Base-by-base conservation (phyloP, 2,113 vertebrate genomes). In the Chaetodon trifascialis region DNA sequence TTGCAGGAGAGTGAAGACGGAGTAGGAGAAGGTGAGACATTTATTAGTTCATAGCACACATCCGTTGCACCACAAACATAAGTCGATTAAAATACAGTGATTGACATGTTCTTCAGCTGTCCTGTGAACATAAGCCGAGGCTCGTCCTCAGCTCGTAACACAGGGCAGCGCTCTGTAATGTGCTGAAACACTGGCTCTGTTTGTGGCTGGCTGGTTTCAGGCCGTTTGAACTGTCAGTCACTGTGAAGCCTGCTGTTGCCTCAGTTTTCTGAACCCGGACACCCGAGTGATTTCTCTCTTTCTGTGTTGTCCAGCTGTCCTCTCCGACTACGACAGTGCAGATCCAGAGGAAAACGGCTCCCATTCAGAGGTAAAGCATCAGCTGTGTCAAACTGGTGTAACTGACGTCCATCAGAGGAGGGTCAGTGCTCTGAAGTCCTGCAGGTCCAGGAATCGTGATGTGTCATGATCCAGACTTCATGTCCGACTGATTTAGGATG, bases 301-400 rank as follows among this genome's bases (percentile, higher is more conserved):
- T 70, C 15, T 38, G 59, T n/a, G 38, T 7, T 36, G 1, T 86
- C 2, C 94, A 99, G 97, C 97, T 0, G 97, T 99, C 59, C 95
- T 99, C 54, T 98, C 98, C 0, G 98, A 99, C 92, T 99, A 99
- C 3, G 98, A 99, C 93, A 99, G 98, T 30, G 97, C 98, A 0
- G 95, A 96, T 59, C 94, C 92, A 0, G 98, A 99, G 58, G 95
- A 96, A 17, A 95, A 95, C 7, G 93, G 90, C 34, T 96, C 96
- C 11, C 95, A 97, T 70, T 99, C 98, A 0, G 98, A 99, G 96
- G 98, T 98, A 87, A 83, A 68, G 21, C 52, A 16, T 0, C 2
- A 38, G 16, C 21, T 30, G 34, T 11, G 42, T 4, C 7, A 8
- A 11, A 11, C 52, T 25, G 52, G 3, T 44, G 11, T 21, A n/a